Conservation (phyloP, 1,140 invertebrate genomes). For the Apis mellifera region Amel_HAv3.1 CM009932.2:5441001-5441500, state of each 20-base stretch:
- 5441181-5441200: background rate
- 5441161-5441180: background rate
- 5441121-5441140: too few species aligned
- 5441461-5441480: background rate
- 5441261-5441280: background rate
- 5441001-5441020: too few species aligned
- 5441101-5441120: too few species aligned
- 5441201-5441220: background rate
- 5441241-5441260: background rate
- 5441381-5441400: conserved; percentile 22
- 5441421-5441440: background rate
- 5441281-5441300: background rate
- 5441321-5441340: conserved; percentile 30
- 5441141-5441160: background rate
- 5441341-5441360: conserved; percentile 19
- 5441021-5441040: too few species aligned
- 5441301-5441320: conserved; percentile 15
- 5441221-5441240: background rate
- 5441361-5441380: conserved; percentile 12
- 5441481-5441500: background rate
- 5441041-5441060: too few species aligned
- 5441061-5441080: too few species aligned
- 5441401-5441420: conserved; percentile 9
- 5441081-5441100: too few species aligned
- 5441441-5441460: background rate